Base-by-base conservation (phyloP, 2,797 vertebrate species). In the Catostomus latipinnis region DNA sequence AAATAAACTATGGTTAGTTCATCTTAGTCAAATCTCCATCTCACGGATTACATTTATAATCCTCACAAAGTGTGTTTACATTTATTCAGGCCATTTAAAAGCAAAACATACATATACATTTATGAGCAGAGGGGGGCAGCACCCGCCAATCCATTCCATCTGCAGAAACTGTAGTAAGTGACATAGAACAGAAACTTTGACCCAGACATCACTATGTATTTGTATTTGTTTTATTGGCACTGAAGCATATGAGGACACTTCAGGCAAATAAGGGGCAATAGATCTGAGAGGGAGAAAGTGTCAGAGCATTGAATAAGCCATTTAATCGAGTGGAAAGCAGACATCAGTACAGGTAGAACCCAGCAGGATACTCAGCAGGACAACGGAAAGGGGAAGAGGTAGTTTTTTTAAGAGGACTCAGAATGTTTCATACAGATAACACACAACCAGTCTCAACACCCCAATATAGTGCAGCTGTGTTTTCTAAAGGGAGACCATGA, bases 281-380 rank as follows among this genome's bases (percentile, higher is more conserved):
- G 71, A 74, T 52, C 45, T 43, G 13, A 60, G 54, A 72, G 45
- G 78, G 56, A 78, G 56, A 16, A 81, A 61, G 53, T 22, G 61
- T 83, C 75, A 46, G 54, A 78, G 68, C 67, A 53, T 83, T 83
- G 73, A 71, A 72, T 80, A 81, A 85, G 69, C 11, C 69, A 56
- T 83, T 80, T 74, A 80, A 78, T 52, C 61, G 77, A 75, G 78
- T 63, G 74, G 77, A 82, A 60, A 68, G 5, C 49, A 76, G 73
- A 63, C 74, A 70, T 81, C 67, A n/a, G 72, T 78, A 65, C 22
- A 76, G 49, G 14, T 52, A 60, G 52, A 78, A 45, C 52, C 46
- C 65, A 60, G 34, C 60, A 50, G 81, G 72, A 79, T 43, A 45
- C 67, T 81, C 61, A n/a, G 60, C 70, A 56, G 74, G 60, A 52